Evolutionary conservation across 1,140 invertebrate genomes (phyloP).

Genomic region (Apis mellifera): DNA sequence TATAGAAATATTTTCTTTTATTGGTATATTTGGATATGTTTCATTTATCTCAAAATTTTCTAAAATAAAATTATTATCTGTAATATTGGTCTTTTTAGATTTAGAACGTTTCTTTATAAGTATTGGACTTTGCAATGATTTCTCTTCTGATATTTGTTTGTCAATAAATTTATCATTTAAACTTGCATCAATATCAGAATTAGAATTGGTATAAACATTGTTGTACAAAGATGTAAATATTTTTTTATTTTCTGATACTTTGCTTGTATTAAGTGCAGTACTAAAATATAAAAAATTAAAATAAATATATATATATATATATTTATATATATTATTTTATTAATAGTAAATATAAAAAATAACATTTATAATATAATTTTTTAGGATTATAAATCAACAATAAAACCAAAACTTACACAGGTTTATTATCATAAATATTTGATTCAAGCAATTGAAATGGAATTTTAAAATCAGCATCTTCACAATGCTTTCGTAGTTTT

Average conservation of each 20-base stretch:
- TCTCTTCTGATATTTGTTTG: neutral
- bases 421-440: constrained; percentile 32
- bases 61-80: neutral
- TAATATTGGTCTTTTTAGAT: neutral
- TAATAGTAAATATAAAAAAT: constrained; percentile 1
- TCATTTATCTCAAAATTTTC: constrained; percentile 30
- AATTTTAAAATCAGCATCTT: constrained; percentile 23
- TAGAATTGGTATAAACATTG: constrained; percentile 17
- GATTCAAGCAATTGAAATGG: constrained; percentile 16
- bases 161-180: constrained; percentile 22
- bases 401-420: constrained; percentile 38
- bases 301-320: neutral
- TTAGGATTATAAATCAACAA: neutral
- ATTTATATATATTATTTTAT: neutral
- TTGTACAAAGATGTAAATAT: neutral
- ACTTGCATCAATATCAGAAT: constrained; percentile 35
- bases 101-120: constrained; percentile 18
- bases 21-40: neutral
- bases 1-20: neutral
- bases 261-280: neutral
- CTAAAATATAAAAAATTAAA: constrained; percentile 27
- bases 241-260: neutral
- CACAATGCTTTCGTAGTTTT: constrained; percentile 47
- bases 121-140: constrained; percentile 51
- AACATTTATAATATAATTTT: too few relatives aligned